Conservation (phyloP, 2,888 invertebrate genomes). For the Amphipoea lucens region DNA sequence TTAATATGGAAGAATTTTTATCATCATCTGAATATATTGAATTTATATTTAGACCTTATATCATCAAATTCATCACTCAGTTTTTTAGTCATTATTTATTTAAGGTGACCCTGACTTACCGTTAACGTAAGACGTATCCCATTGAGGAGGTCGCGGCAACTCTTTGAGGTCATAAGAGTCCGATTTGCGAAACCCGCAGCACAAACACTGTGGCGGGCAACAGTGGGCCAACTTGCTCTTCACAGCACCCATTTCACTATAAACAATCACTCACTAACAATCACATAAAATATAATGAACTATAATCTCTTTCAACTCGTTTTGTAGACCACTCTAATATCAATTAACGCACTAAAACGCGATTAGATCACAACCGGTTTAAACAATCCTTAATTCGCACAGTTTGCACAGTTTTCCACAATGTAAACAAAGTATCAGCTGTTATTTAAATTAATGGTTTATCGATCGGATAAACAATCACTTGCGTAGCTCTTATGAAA, state of each 20-base stretch:
- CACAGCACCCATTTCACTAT: constrained; percentile 80
- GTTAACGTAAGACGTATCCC: constrained; percentile 79
- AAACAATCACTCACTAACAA: constrained; percentile 58
- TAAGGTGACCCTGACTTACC: constrained; percentile 65
- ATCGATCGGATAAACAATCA: constrained; percentile 39
- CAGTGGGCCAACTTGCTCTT: constrained; percentile 78
- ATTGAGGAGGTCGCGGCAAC: constrained; percentile 82
- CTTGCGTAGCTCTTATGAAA: constrained; percentile 36
- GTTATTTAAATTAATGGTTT: constrained; percentile 69
- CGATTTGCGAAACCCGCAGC: constrained; percentile 73
- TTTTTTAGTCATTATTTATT: constrained; percentile 39
- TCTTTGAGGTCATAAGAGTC: constrained; percentile 84
- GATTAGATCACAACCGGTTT: constrained; percentile 80
- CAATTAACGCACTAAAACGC: constrained; percentile 74
- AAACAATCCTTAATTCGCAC: constrained; percentile 60
- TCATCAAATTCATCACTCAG: constrained; percentile 39
- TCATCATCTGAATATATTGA: constrained; percentile 29
- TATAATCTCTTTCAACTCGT: constrained; percentile 47
- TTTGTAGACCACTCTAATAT: constrained; percentile 69
- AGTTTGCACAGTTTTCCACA: constrained; percentile 68
- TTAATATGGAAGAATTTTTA: constrained; percentile 37
- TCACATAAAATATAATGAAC: constrained; percentile 56
- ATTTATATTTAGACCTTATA: constrained; percentile 42
- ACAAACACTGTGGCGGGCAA: constrained; percentile 75
- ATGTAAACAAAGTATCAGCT: constrained; percentile 80